Base-by-base conservation (phyloP, 2,797 vertebrate species). In the Myiotriccus ornatus region DNA sequence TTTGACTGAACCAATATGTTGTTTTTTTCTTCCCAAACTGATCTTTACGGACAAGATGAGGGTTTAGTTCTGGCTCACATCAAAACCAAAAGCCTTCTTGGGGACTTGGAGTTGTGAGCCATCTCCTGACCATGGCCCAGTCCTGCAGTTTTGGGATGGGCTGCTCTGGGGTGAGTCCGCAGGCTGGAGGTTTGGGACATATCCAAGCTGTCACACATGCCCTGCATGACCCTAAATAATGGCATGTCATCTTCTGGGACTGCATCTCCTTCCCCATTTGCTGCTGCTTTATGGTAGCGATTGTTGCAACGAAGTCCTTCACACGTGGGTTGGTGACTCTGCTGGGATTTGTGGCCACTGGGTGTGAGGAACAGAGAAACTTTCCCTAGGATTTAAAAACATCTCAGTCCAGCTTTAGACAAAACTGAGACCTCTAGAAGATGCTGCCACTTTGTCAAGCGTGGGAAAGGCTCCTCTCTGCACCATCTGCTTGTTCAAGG, bases 1-100 rank as follows among this genome's bases (percentile, higher is more conserved):
- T 96, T 93, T 94, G 91, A 92, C 94, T 91, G 52, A 95, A 95
- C 82, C 89, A 87, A 12, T 87, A 85, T 95, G 94, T 65, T 87
- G 41, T 3, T 67, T 87, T 87, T 93, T 79, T 71, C 63, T 80
- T 91, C 69, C 64, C 81, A 60, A 93, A 93, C 44, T 50, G 78
- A 83, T 92, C 71, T 87, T 96, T 91, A 60, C 30, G 84, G 82
- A 70, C 71, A 89, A 87, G 64, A 80, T 21, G 71, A 87, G 59
- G 70, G 62, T 68, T 94, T 93, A 46, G 9, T 41, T 82, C 69
- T 94, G 89, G 64, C 63, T 96, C 68, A 83, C 60, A 92, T 80
- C 87, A 89, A 95, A 94, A 47, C 71, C 59, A 43, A 85, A 64
- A 1, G 22, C 46, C 60, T 87, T 92, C 41, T 3, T 77, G 37